Base-by-base conservation (phyloP, 1,140 invertebrate species). In the Eubasilissa regina region DNA sequence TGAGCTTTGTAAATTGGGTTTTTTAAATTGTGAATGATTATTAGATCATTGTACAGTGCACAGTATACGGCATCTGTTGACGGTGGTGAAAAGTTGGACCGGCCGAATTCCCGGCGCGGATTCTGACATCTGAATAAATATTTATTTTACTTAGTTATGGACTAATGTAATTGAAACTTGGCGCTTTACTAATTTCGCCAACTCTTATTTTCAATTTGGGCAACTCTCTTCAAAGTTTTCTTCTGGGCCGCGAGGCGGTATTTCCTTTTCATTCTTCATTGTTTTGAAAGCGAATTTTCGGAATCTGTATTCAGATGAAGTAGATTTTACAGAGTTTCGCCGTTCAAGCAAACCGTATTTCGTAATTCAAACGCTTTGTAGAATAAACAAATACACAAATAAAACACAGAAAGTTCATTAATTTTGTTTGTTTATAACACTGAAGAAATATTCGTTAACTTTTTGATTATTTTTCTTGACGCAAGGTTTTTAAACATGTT, bases 111-210 rank as follows among this genome's bases (percentile, higher is more conserved):
- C 12, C 53, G 74, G 43, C 25, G 25, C 25, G 68, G 58, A 74
- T 70, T 79, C 47, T 74, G 68, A 72, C 72, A 79, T 79, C 77
- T 60, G 43, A 79, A 79, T 79, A 79, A 73, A 79, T 79, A 72
- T 79, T 73, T 79, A 73, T 79, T 25, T 60, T 73, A 78, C 43
- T 72, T 70, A 60, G 12, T 51, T 47, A 25, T 47, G 43, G 53
- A 15, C 55, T 72, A 72, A 79, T 79, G 77, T 79, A 79, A 79
- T 79, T 79, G 77, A 79, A 79, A 74, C 75, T 48, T 44, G 77
- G 60, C 53, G 21, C 53, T 72, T 72, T 74, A 44, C 45, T 44
- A 62, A 60, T 48, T 53, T 79, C 70, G 10, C 60, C 60, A 58
- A 68, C 72, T 58, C 25, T 56, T 73, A 73, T 79, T 79, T 79